Evolutionary conservation across 2,888 invertebrate species (phyloP), one percentile per base, ranked within the genome.

Genomic region (Troides oblongomaculatus): DNA sequence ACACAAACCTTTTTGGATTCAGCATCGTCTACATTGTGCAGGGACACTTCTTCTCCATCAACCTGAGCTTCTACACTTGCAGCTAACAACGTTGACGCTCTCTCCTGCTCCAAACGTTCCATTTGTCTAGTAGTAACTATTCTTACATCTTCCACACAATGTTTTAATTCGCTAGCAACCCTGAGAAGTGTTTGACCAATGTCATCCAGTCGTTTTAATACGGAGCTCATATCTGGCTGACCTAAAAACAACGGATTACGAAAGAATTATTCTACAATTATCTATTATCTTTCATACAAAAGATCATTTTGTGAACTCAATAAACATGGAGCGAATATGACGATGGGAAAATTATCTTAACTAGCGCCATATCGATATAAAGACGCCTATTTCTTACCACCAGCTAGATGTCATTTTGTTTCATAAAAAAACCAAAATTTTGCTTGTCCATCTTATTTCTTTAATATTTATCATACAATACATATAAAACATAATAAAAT

Each of bases 111-210:
- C 0, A 86, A 72, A 64, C 95, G 90, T 72, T 95, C 95, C 57
- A 94, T 81, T 81, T 96, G 96, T 71, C 95, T 93, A 71, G 93
- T 93, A 76, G 94, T 94, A 36, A 95, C 92, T 59, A 94, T 93
- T 73, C 95, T 94, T n/a, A 96, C 93, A 70, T 97, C 97, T 65
- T 96, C 96, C 17, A 96, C 92, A 69, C 95, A 95, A 79, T 95
- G 94, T 77, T 95, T 94, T 80, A 97, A 94, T 77, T 97, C 96
- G 62, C 93, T 93, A 4, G 95, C 94, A 43, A 96, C 88, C 74
- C 95, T 94, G 8, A 94, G 89, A 81, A 97, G 93, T 77, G 95
- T 94, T 75, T 93, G 93, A 1, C 95, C 94, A 75, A 97, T 94
- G 74, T 95, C 95, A 75, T 96, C 96, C 59, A 97, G 88, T 58